Evolutionary conservation across 2,797 vertebrate species (phyloP).

Genomic region (Ctenopoma multispine): DNA sequence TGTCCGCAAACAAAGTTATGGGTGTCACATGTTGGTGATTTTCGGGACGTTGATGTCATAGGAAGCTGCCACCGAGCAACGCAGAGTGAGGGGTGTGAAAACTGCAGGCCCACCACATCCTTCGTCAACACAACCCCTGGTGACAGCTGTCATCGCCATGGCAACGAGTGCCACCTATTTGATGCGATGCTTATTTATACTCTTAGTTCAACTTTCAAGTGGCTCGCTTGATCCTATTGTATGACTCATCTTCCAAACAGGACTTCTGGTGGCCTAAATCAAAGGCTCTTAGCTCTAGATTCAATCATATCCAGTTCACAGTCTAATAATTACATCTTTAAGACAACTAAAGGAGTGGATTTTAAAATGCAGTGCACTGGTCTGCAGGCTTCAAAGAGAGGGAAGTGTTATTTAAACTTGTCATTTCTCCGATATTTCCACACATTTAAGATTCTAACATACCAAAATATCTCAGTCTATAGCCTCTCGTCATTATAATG

Average conservation of each 20-base stretch:
- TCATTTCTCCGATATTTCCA: constrained; percentile 20
- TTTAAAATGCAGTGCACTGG: constrained; percentile 14
- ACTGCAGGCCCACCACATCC: constrained; percentile 41
- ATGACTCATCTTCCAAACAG: constrained; percentile 46
- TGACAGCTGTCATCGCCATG: constrained; percentile 68
- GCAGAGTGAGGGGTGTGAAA: constrained; percentile 60
- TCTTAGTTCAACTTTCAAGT: constrained; percentile 64
- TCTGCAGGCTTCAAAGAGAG: constrained; percentile 14
- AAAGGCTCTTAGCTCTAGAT: constrained; percentile 25
- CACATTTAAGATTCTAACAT: neutral
- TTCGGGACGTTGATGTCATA: constrained; percentile 52
- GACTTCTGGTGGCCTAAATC: constrained; percentile 39
- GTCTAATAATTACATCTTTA: constrained; percentile 39
- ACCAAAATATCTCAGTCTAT: constrained; percentile 14
- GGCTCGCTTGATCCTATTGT: constrained; percentile 51
- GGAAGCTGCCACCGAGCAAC: constrained; percentile 14
- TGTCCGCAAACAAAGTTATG: constrained; percentile 16
- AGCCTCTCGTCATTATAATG: constrained; percentile 36
- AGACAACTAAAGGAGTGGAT: constrained; percentile 2
- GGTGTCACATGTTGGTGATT: constrained; percentile 63
- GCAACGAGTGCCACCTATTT: constrained; percentile 62
- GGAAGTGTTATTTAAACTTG: constrained; percentile 25
- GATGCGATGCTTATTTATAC: constrained; percentile 70
- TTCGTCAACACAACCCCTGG: constrained; percentile 54
- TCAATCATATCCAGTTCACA: constrained; percentile 14